Conservation (phyloP, 2,113 vertebrate genomes). For the Amblyornis subalaris region DNA sequence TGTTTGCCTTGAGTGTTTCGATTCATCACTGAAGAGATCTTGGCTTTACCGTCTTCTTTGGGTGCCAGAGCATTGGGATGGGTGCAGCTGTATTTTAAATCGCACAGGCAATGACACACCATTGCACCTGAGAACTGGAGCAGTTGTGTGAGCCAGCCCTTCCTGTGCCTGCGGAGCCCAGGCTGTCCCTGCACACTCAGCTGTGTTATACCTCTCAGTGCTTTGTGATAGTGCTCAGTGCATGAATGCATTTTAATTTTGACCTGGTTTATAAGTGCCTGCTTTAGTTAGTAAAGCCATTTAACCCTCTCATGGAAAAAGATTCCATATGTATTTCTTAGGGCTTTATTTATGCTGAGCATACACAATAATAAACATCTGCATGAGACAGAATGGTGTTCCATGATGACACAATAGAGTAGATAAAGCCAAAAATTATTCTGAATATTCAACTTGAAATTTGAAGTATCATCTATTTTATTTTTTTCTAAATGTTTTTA, state of each 20-base stretch:
- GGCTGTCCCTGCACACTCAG: background rate
- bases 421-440: background rate
- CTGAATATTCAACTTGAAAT: background rate
- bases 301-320: background rate
- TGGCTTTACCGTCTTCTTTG: background rate
- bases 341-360: background rate
- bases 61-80: background rate
- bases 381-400: background rate
- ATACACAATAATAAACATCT: rapidly evolving
- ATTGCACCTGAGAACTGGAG: rapidly evolving
- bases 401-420: background rate
- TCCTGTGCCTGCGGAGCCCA: background rate
- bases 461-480: background rate
- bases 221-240: background rate
- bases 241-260: background rate
- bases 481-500: background rate
- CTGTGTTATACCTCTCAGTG: background rate
- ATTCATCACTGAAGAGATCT: rapidly evolving
- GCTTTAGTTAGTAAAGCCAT: background rate
- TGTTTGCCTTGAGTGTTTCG: no score
- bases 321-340: background rate
- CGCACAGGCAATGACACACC: rapidly evolving
- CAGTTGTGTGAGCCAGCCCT: rapidly evolving
- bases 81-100: rapidly evolving
- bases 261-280: background rate